Evolutionary conservation across 2,888 invertebrate species (phyloP), one percentile per base, ranked within the genome.

Genomic region (Troides aeacus): DNA sequence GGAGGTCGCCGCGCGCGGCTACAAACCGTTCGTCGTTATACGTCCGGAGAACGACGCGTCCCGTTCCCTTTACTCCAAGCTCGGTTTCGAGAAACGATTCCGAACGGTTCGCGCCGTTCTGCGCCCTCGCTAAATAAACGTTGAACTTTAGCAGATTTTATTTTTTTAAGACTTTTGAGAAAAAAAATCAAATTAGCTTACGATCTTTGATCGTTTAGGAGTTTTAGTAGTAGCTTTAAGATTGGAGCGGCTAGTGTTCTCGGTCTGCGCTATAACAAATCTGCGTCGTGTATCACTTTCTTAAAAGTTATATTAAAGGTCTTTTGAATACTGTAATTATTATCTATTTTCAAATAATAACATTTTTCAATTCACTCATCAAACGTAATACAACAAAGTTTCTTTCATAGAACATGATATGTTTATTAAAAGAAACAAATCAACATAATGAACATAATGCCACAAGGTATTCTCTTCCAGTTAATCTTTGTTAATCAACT

Each of bases 21-120:
- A 97, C 89, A 94, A 95, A 80, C 97, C 97, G 71, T 97, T 97
- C 89, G 97, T 97, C 75, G 96, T 97, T 79, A 97, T 97, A 90
- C 89, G 92, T 79, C 97, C 97, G 72, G 97, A 97, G 88, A 97
- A 97, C 87, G 96, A 96, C 87, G 97, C 97, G 74, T 97, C 97
- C 75, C 95, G 96, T 82, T 95, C 95, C 79, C 94, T 97, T 69
- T 97, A 97, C 90, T 95, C 94, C 77, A 97, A 97, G 86, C 93
- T 97, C 80, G 97, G 97, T 81, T 97, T 97, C 91, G 94, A 94
- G 84, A 96, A 95, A 86, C 94, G 95, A 79, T 97, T 95, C 87
- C 95, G 96, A 88, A 96, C 96, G 78, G 96, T 96, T 75, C 94
- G 97, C 78, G 96, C 96, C 83, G 95, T 96, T 75, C 94, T 97